These are phyloP conservation scores for Temnothorax ravouxi DNA, from an alignment of 2,888 invertebrate genomes.

Conservation along the genomic window DNA sequence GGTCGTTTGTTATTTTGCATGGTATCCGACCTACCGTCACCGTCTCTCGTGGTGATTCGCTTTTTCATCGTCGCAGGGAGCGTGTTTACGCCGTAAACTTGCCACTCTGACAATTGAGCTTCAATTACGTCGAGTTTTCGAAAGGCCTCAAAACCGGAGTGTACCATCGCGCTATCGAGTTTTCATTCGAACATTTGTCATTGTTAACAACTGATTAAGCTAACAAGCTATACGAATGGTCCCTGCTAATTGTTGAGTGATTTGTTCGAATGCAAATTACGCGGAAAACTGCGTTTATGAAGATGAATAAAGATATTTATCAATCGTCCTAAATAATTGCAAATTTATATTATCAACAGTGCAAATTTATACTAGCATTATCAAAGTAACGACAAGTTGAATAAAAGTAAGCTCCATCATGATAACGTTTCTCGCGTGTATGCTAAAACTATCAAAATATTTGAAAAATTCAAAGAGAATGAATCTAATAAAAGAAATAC, in stretches of 20 bases:
- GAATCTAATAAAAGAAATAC: neutral
- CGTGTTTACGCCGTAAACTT: conserved; percentile 61
- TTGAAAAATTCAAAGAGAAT: neutral
- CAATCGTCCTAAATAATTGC: neutral
- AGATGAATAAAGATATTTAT: neutral
- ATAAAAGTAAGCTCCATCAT: neutral
- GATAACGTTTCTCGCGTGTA: neutral
- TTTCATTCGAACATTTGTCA: conserved; percentile 59
- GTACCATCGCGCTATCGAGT: conserved; percentile 2
- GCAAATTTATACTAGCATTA: neutral
- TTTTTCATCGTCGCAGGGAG: conserved; percentile 14
- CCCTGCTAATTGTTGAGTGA: conserved; percentile 27
- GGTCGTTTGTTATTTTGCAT: conserved; percentile 76
- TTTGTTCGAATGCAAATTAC: conserved; percentile 21
- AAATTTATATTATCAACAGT: neutral
- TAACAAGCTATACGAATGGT: conserved; percentile 23
- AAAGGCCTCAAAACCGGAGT: conserved; percentile 64
- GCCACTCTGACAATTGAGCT: conserved; percentile 66
- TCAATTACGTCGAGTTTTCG: conserved; percentile 39
- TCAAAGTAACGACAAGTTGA: neutral
- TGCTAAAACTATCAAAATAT: neutral
- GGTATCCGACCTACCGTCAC: neutral
- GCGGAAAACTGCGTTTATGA: neutral
- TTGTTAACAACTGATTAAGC: conserved; percentile 36
- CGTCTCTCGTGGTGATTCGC: conserved; percentile 14